Percentiles rank a stretch among this genome's conserved stretches.
These are phyloP conservation scores for Crotalus horridus DNA, from an alignment of 2,113 vertebrate genomes.

Conservation along the genomic window DNA sequence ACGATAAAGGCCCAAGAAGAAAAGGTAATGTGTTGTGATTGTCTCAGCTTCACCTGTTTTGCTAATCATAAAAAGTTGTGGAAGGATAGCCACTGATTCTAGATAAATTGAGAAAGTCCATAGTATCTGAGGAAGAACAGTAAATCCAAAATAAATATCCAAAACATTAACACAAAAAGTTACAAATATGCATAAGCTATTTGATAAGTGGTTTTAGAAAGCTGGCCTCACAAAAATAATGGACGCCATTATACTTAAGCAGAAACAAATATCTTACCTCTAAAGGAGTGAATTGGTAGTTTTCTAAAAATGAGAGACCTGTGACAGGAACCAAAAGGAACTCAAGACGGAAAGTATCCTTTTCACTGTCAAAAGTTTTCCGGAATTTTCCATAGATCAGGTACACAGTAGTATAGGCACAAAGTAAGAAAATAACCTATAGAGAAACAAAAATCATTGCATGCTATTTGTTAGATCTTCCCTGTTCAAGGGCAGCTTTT, in stretches of 20 bases:
- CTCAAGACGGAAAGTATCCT: slow-evolving; percentile 91
- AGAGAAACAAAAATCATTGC: background rate
- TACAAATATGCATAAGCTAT: background rate
- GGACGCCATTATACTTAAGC: background rate
- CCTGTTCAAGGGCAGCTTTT: background rate
- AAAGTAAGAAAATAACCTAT: slow-evolving; percentile 88
- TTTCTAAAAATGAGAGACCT: slow-evolving; percentile 91
- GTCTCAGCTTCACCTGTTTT: slow-evolving; percentile 95
- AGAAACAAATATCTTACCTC: slow-evolving; percentile 77
- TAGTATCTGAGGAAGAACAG: slow-evolving; percentile 75
- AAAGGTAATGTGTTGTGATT: slow-evolving; percentile 96
- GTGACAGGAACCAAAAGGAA: slow-evolving; percentile 91
- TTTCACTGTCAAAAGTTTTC: slow-evolving; percentile 81
- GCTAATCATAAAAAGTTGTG: slow-evolving; percentile 98
- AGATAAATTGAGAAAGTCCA: slow-evolving; percentile 99
- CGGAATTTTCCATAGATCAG: slow-evolving; percentile 90
- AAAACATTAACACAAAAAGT: background rate
- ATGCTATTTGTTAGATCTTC: background rate
- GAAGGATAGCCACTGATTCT: slow-evolving; percentile 94
- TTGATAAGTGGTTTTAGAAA: background rate
- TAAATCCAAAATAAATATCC: background rate
- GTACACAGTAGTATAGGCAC: slow-evolving; percentile 86
- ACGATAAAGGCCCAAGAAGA: slow-evolving; percentile 93
- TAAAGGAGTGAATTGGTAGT: slow-evolving; percentile 84
- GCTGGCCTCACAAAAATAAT: background rate